Evolutionary conservation across 2,797 vertebrate genomes (phyloP).

Genomic region (Dendrocincla fuliginosa): DNA sequence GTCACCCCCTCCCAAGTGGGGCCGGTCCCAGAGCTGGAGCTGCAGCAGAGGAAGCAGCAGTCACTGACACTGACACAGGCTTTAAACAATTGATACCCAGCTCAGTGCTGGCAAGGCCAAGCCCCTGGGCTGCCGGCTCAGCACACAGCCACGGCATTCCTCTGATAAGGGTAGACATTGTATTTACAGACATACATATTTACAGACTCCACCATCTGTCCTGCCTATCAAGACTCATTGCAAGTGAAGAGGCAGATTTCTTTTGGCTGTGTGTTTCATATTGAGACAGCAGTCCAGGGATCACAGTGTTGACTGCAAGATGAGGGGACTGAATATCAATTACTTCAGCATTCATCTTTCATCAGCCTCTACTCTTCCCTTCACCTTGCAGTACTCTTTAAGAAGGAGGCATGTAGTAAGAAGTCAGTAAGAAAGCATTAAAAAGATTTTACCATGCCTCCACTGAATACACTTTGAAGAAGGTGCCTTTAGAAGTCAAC

Average conservation of each 20-base stretch:
- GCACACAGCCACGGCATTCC: accelerated
- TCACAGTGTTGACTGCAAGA: background rate
- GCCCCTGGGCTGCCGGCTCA: accelerated
- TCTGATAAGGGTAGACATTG: background rate
- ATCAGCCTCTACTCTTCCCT: background rate
- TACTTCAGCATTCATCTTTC: background rate
- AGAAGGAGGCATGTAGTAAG: accelerated
- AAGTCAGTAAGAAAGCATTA: background rate
- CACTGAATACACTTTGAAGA: background rate
- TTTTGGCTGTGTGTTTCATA: background rate
- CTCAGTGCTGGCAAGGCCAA: background rate
- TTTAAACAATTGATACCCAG: accelerated
- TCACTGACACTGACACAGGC: accelerated
- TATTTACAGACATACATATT: background rate
- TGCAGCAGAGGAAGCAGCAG: background rate
- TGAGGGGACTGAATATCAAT: background rate
- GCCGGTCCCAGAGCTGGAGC: background rate
- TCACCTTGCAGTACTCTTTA: background rate
- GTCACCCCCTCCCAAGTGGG: accelerated
- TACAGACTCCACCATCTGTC: background rate
- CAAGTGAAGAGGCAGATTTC: background rate
- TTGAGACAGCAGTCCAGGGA: background rate
- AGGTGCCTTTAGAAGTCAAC: background rate
- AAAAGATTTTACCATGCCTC: background rate
- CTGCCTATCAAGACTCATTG: background rate